Base-by-base conservation (phyloP, 2,797 vertebrate genomes). In the Myoxocephalus aenaeus region DNA sequence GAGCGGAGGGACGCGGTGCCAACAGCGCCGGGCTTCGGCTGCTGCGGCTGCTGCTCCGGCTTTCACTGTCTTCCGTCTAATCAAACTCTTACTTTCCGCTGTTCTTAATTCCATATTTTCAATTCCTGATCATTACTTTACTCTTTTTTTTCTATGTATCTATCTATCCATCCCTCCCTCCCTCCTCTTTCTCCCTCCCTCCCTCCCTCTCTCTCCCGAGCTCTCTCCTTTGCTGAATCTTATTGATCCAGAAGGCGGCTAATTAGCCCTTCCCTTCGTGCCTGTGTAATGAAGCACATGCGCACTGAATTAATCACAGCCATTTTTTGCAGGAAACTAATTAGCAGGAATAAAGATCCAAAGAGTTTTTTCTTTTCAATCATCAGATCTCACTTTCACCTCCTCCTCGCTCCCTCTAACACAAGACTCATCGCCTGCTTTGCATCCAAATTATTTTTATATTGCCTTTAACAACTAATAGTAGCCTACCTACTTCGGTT, bases 211-310 rank as follows among this genome's bases (percentile, higher is more conserved):
- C 95, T 93, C 94, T 93, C 94, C 86, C 94, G 86, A 93, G 83
- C 95, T 93, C 96, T 94, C 96, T 96, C 96, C 96, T 97, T 97
- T 97, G 97, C 97, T 98, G 97, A 97, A 97, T 98, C 97, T 97
- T 98, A 99, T 98, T 99, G 97, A 98, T 98, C 97, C 97, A 98
- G 97, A 98, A 98, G 97, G 97, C 97, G 97, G 97, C 97, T 99
- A 99, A 99, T 99, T 99, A 99, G 97, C 97, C 97, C 97, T 99
- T 99, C 97, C 97, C 97, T 97, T 98, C 97, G 97, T 98, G 97
- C 97, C 97, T 98, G 97, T 97, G 97, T 99, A 99, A 99, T 99
- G 97, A 99, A 98, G 97, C 97, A 99, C 97, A 99, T 98, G 97
- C 97, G 97, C 97, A 99, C 97, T 99, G 97, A 98, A 98, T 98